Conservation (phyloP, 2,113 vertebrate species). For the Dipodomys merriami region DNA sequence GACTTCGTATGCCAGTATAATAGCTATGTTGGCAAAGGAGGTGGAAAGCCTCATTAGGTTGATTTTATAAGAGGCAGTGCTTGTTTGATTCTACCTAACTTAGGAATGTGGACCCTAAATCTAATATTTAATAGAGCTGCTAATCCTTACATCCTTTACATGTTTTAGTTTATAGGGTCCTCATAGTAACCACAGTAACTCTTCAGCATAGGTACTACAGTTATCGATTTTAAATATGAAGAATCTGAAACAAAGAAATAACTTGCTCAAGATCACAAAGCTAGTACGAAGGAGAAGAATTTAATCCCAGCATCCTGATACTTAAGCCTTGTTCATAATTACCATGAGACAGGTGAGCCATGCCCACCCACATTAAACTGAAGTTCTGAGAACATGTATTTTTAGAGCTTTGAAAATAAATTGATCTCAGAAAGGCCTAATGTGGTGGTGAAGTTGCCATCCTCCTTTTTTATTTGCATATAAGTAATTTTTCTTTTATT, state of each 20-base stretch:
- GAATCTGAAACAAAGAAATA: not conserved
- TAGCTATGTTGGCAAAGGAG: not conserved
- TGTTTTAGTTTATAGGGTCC: not conserved
- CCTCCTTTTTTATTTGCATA: not conserved
- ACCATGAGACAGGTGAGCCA: not conserved
- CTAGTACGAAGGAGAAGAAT: not conserved
- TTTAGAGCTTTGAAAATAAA: not conserved
- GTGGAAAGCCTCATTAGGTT: not conserved
- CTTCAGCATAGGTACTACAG: not conserved
- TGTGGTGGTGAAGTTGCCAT: not conserved
- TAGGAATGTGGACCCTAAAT: not conserved
- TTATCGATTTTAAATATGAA: constrained; percentile 1
- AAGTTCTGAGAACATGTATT: not conserved
- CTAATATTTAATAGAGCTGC: not conserved
- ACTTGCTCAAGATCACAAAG: not conserved
- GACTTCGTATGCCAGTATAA: not conserved
- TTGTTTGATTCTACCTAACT: constrained; percentile 24
- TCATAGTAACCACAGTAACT: not conserved
- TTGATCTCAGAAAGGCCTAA: not conserved
- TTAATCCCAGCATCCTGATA: not conserved
- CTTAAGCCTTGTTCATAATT: not conserved
- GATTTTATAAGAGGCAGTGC: constrained; percentile 8
- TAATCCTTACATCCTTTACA: not conserved
- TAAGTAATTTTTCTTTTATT: not conserved
- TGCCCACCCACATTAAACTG: not conserved